Evolutionary conservation across 2,113 vertebrate genomes (phyloP).

Genomic region (Etheostoma spectabile): DNA sequence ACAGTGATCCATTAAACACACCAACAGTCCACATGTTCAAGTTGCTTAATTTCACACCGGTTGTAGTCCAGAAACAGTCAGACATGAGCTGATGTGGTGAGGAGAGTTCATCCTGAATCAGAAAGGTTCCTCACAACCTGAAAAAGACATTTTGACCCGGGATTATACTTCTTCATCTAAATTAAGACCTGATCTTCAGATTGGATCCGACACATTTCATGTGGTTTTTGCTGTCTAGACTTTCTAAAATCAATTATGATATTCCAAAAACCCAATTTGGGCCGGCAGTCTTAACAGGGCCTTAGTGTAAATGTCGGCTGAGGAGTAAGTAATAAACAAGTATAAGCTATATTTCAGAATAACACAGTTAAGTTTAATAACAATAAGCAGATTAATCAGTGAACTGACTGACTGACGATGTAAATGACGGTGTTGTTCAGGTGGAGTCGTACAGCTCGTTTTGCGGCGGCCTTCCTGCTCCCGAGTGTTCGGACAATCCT

Average conservation of each 20-base stretch:
- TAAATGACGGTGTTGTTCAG: conserved; percentile 69
- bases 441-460: conserved; percentile 94
- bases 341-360: too few species aligned
- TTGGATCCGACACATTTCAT: not conserved
- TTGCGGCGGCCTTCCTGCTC: conserved; percentile 94
- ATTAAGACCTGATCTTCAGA: too few species aligned
- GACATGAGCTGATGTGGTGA: too few species aligned
- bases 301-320: too few species aligned
- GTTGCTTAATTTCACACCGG: not conserved
- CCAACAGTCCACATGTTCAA: not conserved
- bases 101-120: not conserved
- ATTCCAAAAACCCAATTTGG: too few species aligned
- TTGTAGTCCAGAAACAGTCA: not conserved
- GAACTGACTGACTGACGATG: not conserved
- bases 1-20: too few species aligned
- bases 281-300: too few species aligned
- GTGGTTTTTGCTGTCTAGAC: not conserved
- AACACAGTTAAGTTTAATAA: not conserved
- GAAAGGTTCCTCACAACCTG: not conserved
- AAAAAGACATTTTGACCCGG: not conserved
- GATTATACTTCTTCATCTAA: too few species aligned
- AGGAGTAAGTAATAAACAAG: too few species aligned
- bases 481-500: conserved; percentile 95
- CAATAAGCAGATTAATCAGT: too few species aligned
- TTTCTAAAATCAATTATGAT: not conserved